phyloP scores from a whole-genome alignment of 2,888 invertebrate genomes.

The Agrochola circellaris region DNA sequence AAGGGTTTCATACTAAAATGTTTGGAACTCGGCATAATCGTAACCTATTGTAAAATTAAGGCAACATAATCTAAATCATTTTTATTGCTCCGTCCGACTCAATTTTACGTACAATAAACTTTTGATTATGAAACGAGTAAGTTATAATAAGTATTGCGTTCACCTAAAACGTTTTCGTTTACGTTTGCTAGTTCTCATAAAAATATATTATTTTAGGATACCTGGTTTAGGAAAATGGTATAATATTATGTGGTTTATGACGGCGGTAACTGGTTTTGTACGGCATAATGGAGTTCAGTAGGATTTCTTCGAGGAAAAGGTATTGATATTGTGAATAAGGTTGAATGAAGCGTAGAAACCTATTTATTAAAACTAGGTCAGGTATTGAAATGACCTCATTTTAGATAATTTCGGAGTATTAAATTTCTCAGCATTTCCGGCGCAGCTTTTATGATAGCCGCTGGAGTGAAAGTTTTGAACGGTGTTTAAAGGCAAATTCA shows the following conservation, averaged over 20 bases:
- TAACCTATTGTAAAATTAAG: conserved; percentile 70
- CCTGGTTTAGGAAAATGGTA: conserved; percentile 51
- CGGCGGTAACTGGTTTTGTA: conserved; percentile 32
- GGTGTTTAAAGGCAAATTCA: conserved; percentile 39
- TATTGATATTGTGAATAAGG: conserved; percentile 37
- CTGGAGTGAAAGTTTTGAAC: conserved; percentile 36
- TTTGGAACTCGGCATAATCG: conserved; percentile 65
- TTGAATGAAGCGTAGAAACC: conserved; percentile 25
- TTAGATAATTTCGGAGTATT: conserved; percentile 41
- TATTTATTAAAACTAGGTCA: conserved; percentile 50
- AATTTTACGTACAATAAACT: conserved; percentile 68
- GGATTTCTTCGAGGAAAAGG: conserved; percentile 28
- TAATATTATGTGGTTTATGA: conserved; percentile 54
- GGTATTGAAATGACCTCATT: conserved; percentile 52
- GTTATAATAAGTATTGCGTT: conserved; percentile 52
- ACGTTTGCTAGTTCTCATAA: conserved; percentile 56
- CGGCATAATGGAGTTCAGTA: conserved; percentile 4
- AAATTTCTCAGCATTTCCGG: conserved; percentile 36
- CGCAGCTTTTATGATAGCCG: conserved; percentile 29
- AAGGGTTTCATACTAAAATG: conserved; percentile 64
- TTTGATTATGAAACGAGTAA: conserved; percentile 56
- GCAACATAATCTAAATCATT: conserved; percentile 70
- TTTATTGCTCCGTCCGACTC: conserved; percentile 65
- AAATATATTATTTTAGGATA: conserved; percentile 60
- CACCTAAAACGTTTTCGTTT: conserved; percentile 41